Base-by-base conservation (phyloP, 2,113 vertebrate genomes). In the Pseudonaja textilis region DNA sequence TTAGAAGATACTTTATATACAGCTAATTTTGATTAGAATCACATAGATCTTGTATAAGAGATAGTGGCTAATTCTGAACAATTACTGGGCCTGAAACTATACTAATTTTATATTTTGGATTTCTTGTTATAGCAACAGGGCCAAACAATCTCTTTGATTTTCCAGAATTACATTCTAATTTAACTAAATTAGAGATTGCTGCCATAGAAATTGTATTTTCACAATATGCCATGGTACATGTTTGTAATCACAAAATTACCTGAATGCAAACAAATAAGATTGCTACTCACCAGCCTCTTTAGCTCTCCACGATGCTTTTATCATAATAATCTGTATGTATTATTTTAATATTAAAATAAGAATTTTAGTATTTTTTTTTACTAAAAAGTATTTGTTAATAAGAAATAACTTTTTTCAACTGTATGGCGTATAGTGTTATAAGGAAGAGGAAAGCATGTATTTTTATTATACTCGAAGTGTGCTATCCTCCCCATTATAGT, bases 401-500 rank as follows among this genome's bases (percentile, higher is more conserved):
- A 69, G 69, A 20, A 22, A 8, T 81, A 39, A 8, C 18, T 81
- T 39, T 81, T 81, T 39, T 81, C 69, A 81, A 9, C 39, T 81
- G 16, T 22, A 39, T 8, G 16, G n/a, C n/a, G 2, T 81, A 81
- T 74, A 39, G n/a, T 39, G n/a, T 34, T 74, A 74, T 22, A 81
- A 81, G 39, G 69, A 39, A 81, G 16, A 81, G 18, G 18, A 20
- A 81, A 81, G 20, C 69, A 34, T 9, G 69, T 34, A 20, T 81
- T 39, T 61, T 39, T 81, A 39, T 22, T 20, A 81, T 81, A 81
- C 1, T 7, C 7, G 1, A 81, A 81, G 34, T 39, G 18, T 81
- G 34, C 34, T 20, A 81, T 81, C 34, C 34, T 39, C 22, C 69
- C 5, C 0, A 0, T 93, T 54, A 5, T 88, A 45, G 26, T n/a